These are phyloP conservation scores for Scaptomyza tumidula DNA, from an alignment of 2,888 invertebrate species.

Conservation along the genomic window DNA sequence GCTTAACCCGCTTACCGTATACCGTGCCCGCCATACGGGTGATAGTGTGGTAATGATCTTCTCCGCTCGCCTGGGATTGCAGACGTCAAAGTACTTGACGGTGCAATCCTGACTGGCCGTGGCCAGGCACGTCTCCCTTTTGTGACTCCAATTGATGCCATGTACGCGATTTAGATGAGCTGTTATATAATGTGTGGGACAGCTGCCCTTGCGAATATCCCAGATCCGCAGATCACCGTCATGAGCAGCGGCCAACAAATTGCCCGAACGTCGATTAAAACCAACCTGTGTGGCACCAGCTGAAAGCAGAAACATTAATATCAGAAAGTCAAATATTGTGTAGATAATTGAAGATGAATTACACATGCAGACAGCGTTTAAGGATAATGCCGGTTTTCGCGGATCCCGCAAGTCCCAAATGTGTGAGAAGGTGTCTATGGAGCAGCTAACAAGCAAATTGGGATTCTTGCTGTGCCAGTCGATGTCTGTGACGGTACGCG, in stretches of 20 bases:
- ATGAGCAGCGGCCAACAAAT: constrained; percentile 96
- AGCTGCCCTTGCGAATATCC: constrained; percentile 95
- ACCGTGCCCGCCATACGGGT: constrained; percentile 96
- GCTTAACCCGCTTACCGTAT: constrained; percentile 86
- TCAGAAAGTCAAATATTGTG: not conserved
- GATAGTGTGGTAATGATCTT: constrained; percentile 92
- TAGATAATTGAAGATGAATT: constrained; percentile 21
- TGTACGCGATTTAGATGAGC: constrained; percentile 95
- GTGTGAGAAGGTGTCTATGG: constrained; percentile 96
- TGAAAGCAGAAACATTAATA: constrained; percentile 70
- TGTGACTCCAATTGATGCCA: constrained; percentile 97
- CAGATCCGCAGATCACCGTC: constrained; percentile 98
- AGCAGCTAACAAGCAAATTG: constrained; percentile 93
- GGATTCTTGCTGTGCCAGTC: constrained; percentile 95
- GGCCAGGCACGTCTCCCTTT: constrained; percentile 92
- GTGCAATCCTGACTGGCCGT: constrained; percentile 98
- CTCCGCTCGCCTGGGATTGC: constrained; percentile 93
- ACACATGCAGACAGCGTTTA: constrained; percentile 93
- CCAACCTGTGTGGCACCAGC: constrained; percentile 97
- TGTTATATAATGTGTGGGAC: constrained; percentile 96
- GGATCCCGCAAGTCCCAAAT: constrained; percentile 96
- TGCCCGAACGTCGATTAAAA: constrained; percentile 94
- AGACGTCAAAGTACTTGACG: constrained; percentile 96
- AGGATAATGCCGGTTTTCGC: constrained; percentile 91
- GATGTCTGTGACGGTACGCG: constrained; percentile 94